Percentiles rank a stretch among this genome's conserved stretches.
Conservation (phyloP, 2,888 invertebrate species). For the Limenitis arthemis region DNA sequence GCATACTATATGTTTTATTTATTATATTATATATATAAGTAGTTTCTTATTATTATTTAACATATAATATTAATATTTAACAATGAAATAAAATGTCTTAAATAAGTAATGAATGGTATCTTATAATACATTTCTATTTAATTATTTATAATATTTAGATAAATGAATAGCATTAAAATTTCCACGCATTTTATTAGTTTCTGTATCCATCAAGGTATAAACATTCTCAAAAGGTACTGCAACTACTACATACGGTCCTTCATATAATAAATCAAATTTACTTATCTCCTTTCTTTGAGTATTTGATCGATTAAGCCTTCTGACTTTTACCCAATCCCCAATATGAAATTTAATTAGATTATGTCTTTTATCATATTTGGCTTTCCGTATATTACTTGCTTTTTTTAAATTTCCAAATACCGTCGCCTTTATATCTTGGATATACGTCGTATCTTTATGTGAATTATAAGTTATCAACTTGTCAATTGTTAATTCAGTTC, state of each 20-base stretch:
- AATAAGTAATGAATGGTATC: too few relatives aligned
- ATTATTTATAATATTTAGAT: not conserved
- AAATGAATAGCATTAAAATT: not conserved
- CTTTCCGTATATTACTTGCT: not conserved
- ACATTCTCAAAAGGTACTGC: conserved; percentile 2
- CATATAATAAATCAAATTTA: conserved; percentile 8
- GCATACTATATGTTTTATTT: too few relatives aligned
- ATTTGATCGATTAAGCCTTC: conserved; percentile 8
- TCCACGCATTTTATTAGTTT: not conserved
- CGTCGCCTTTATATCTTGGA: not conserved
- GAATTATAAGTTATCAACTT: not conserved
- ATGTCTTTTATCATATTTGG: conserved; percentile 9
- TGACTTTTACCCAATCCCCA: conserved; percentile 19
- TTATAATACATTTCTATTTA: too few relatives aligned
- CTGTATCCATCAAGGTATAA: not conserved
- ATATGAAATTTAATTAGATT: conserved; percentile 10
- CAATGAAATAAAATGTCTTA: too few relatives aligned
- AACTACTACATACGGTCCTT: conserved; percentile 3
- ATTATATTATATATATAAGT: too few relatives aligned
- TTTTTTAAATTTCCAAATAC: conserved; percentile 8
- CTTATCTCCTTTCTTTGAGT: conserved; percentile 12
- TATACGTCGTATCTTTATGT: not conserved
- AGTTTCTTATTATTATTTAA: too few relatives aligned
- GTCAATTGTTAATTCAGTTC: conserved; percentile 8
- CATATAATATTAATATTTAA: too few relatives aligned